Evolutionary conservation across 2,113 vertebrate genomes (phyloP), one percentile per base, ranked within the genome.

Genomic region (Holacanthus passer): DNA sequence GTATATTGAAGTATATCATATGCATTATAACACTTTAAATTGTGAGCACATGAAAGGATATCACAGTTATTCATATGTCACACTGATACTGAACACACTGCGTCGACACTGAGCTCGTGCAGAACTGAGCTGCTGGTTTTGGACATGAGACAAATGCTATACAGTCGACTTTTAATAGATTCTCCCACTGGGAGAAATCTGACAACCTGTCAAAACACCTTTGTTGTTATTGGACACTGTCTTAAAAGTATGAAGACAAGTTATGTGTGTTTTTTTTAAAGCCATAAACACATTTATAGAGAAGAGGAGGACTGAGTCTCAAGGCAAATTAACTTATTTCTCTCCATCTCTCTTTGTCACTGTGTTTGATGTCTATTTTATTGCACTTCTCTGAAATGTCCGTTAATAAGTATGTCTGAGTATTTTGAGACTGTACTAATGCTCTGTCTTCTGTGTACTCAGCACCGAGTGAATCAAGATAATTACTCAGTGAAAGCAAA

Each of bases 181-280:
- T 62, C 72, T 90, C 86, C 86, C 87, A 76, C 35, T 68, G 75
- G 78, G 84, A 72, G 59, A 69, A 76, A 85, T 83, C 48, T 88
- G 85, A 93, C 87, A 91, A 84, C 79, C 72, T 90, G 86, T 92
- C 87, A 91, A 83, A 90, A 86, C 82, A 86, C 63, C 78, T 83
- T 68, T 63, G 58, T 67, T 85, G 52, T 79, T 89, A 77, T 78
- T 86, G 77, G 86, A 85, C 76, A 88, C 59, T 77, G 60, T 62
- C 58, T 45, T 58, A 68, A 84, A 86, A 86, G 63, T 74, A 14
- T 73, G 55, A 78, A 73, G 53, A 55, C 32, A 71, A 68, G 45
- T 73, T 69, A 65, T 84, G 3, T 31, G 2, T 31, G 0, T n/a
- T 56, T 71, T 79, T 79, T 83, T 82, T 63, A 64, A 59, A 79